These are phyloP conservation scores for Poecilobothrus nobilitatus DNA, from an alignment of 2,888 invertebrate species.

Conservation along the genomic window DNA sequence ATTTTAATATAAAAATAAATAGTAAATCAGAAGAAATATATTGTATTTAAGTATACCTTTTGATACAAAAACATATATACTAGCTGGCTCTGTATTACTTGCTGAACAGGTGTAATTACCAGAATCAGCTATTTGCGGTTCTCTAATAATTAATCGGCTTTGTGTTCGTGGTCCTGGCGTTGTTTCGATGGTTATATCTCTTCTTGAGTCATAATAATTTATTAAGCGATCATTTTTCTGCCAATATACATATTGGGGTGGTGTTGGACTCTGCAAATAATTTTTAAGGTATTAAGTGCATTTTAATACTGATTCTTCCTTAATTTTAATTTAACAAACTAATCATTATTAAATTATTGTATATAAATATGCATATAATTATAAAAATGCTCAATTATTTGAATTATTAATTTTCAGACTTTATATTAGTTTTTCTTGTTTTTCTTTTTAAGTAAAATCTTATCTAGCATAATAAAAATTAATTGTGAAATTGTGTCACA, in stretches of 20 bases:
- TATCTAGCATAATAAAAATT: too few species aligned
- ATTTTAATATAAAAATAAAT: too few species aligned
- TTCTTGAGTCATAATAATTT: slow-evolving; percentile 79
- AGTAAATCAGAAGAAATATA: too few species aligned
- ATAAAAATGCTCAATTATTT: too few species aligned
- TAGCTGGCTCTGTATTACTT: slow-evolving; percentile 81
- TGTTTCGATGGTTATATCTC: slow-evolving; percentile 72
- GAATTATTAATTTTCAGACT: too few species aligned
- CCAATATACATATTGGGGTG: slow-evolving; percentile 92
- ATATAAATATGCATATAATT: not conserved
- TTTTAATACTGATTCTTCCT: too few species aligned
- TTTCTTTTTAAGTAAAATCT: too few species aligned
- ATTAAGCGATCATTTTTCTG: slow-evolving; percentile 91
- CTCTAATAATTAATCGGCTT: slow-evolving; percentile 73
- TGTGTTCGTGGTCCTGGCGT: slow-evolving; percentile 77
- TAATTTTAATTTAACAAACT: not conserved
- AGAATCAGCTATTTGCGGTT: slow-evolving; percentile 75
- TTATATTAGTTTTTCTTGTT: too few species aligned
- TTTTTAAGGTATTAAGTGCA: slow-evolving; percentile 28
- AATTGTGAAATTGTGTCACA: too few species aligned
- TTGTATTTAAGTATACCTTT: too few species aligned
- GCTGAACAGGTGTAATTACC: slow-evolving; percentile 89
- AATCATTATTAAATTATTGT: not conserved
- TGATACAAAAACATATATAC: slow-evolving; percentile 82
- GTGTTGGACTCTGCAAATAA: slow-evolving; percentile 70